phyloP scores from a whole-genome alignment of 2,888 invertebrate genomes.

The Dione juno region DNA sequence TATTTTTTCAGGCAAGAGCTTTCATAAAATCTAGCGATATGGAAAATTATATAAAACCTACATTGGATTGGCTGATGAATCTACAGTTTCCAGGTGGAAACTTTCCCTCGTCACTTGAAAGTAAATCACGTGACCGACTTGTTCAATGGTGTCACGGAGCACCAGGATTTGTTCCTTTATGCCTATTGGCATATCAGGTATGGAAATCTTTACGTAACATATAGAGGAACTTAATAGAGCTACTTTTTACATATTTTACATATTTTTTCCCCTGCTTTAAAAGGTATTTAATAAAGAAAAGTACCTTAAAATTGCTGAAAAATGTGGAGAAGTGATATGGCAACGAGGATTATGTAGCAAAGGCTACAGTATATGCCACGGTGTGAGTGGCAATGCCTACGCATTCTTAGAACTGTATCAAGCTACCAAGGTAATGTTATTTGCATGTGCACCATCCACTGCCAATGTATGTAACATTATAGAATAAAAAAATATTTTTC shows the following conservation, averaged over 20 bases:
- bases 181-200: conserved; percentile 87
- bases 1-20: conserved; percentile 72
- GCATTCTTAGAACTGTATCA: conserved; percentile 90
- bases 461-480: no score
- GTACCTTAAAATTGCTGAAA: conserved; percentile 87
- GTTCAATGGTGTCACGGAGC: conserved; percentile 98
- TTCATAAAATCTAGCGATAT: conserved; percentile 84
- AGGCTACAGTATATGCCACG: conserved; percentile 95
- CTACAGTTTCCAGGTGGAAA: conserved; percentile 86
- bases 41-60: conserved; percentile 83
- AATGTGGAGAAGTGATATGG: conserved; percentile 92
- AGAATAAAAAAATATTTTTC: not conserved
- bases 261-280: not conserved
- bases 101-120: conserved; percentile 90
- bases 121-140: conserved; percentile 86
- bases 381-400: conserved; percentile 94
- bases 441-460: not conserved
- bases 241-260: not conserved
- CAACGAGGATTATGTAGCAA: conserved; percentile 90
- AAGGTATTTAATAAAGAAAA: conserved; percentile 87
- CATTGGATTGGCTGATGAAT: conserved; percentile 85
- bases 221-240: no score
- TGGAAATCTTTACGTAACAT: not conserved
- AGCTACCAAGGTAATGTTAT: conserved; percentile 85
- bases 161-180: conserved; percentile 91